Evolutionary conservation across 1,140 invertebrate species (phyloP), one percentile per base, ranked within the genome.

Genomic region (Pseudomyrmex sp.): DNA sequence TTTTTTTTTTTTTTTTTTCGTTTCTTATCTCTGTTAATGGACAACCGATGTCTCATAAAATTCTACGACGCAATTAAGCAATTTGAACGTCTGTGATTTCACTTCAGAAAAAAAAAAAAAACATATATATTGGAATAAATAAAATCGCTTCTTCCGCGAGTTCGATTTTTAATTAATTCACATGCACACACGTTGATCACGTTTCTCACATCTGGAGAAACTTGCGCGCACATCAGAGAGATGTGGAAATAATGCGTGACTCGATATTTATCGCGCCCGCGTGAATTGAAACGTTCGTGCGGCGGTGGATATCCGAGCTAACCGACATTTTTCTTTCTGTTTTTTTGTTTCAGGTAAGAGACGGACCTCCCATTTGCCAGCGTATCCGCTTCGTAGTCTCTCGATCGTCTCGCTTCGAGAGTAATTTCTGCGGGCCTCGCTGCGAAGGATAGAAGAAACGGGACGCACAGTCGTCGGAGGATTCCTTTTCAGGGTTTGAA

Each of bases 261-360:
- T 85, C 86, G 90, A 91, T 92, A 92, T 90, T 92, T 91, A 91
- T 91, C 90, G 85, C 9, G 59, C 13, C 2, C 61, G 84, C 69
- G 89, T 91, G 35, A 92, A 93, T 93, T 92, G 91, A 93, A 93
- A 91, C 87, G 88, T 93, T 91, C 88, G 80, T 90, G 88, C 84
- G 70, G n/a, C 35, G 20, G 76, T 73, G 91, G 91, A 91, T 89
- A 90, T 83, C 89, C 46, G 82, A 82, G 85, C 62, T 88, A 85
- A 89, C 54, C 79, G 1, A 13, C 65, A 82, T 88, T 91, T 83
- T 90, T 92, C 88, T 92, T 89, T 92, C 89, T 91, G 88, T 35
- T 35, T 92, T 93, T 62, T 18, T 18, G 18, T 18, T 93, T 62
- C 90, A 92, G 90, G 92, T 92, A 91, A 93, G 91, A 85, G 91